Percentiles rank a stretch among this genome's conserved stretches.
Evolutionary conservation across 1,140 invertebrate genomes (phyloP).

Genomic region (Philopotamus ludificatus): DNA sequence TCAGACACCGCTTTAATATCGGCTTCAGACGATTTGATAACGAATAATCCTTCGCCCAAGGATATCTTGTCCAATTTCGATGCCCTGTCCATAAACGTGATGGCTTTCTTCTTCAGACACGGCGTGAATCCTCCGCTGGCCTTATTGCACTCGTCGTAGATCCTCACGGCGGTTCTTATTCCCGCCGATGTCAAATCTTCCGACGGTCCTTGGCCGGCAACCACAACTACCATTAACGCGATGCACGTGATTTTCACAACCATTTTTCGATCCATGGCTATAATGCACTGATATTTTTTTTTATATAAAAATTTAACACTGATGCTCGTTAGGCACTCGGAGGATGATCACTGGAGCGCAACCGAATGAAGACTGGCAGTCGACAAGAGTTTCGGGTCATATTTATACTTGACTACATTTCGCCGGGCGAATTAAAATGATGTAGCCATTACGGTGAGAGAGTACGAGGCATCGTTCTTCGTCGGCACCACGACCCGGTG

Average conservation of each 20-base stretch:
- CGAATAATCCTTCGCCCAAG: constrained; percentile 64
- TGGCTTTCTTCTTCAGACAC: constrained; percentile 78
- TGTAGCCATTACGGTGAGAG: constrained; percentile 22
- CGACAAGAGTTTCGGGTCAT: constrained; percentile 13
- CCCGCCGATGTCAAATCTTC: constrained; percentile 52
- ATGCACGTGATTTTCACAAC: constrained; percentile 44
- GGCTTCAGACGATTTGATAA: constrained; percentile 59
- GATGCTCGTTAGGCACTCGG: constrained; percentile 7
- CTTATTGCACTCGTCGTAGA: constrained; percentile 65
- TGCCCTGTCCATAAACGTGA: constrained; percentile 71
- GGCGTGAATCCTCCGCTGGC: constrained; percentile 62
- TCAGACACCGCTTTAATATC: constrained; percentile 53
- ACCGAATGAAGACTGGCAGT: constrained; percentile 29
- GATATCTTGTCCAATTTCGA: constrained; percentile 66
- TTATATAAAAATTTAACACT: not conserved
- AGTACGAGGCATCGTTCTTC: not conserved
- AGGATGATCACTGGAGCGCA: constrained; percentile 29
- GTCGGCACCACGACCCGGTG: not conserved
- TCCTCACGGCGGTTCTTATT: constrained; percentile 56
- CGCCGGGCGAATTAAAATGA: constrained; percentile 23
- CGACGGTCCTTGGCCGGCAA: constrained; percentile 32
- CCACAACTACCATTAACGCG: constrained; percentile 42
- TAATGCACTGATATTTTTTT: constrained; percentile 18
- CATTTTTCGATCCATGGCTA: constrained; percentile 33
- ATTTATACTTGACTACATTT: constrained; percentile 36